These are phyloP conservation scores for Poeciliopsis gracilis DNA, from an alignment of 2,797 vertebrate genomes.

Conservation along the genomic window DNA sequence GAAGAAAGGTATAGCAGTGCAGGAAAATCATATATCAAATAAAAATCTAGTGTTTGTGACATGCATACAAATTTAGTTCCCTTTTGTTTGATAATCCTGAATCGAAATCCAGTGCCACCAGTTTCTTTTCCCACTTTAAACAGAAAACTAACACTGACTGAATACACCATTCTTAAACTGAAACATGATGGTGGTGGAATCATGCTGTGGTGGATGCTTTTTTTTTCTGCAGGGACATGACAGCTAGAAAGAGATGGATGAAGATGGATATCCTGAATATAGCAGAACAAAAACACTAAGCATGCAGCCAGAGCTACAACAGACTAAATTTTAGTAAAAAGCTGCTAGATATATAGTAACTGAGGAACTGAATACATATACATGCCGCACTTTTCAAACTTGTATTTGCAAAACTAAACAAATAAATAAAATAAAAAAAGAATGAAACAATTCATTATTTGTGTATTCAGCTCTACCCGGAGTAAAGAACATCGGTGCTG, in stretches of 20 bases:
- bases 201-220: not conserved
- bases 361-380: not conserved
- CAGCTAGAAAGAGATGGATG: not conserved
- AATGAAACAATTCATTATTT: not conserved
- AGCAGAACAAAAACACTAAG: not conserved
- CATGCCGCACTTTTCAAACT: not conserved
- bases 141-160: not conserved
- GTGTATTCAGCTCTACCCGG: not conserved
- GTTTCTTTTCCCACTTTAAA: not conserved
- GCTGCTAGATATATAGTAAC: not conserved
- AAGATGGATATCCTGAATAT: not conserved
- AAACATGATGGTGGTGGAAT: not conserved
- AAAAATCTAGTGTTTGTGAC: not conserved
- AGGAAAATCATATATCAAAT: not conserved
- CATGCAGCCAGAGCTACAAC: no score
- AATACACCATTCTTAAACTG: not conserved
- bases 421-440: not conserved
- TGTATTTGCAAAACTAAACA: not conserved
- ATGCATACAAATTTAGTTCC: not conserved
- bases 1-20: not conserved
- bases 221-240: not conserved
- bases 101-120: not conserved
- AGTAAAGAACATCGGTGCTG: no score
- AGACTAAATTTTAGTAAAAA: not conserved
- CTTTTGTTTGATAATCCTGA: not conserved